These are phyloP conservation scores for Dipodomys spectabilis DNA, from an alignment of 2,113 vertebrate species.

Conservation along the genomic window DNA sequence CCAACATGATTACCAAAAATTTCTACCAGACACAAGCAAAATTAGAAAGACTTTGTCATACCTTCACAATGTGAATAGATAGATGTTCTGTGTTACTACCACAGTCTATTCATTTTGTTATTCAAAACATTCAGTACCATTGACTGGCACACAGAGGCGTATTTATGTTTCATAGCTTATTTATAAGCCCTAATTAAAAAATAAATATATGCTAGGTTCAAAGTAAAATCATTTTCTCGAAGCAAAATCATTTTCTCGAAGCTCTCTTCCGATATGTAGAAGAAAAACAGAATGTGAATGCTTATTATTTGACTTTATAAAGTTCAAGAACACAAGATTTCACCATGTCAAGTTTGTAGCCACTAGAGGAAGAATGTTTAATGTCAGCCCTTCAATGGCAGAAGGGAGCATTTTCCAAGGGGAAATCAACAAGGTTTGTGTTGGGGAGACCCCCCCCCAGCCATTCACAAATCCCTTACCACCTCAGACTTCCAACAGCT, in stretches of 20 bases:
- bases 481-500: background rate
- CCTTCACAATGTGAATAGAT: background rate
- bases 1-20: background rate
- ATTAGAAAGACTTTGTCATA: constrained; percentile 42
- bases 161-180: no score
- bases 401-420: background rate
- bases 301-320: constrained; percentile 29
- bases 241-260: constrained; percentile 35
- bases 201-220: constrained; percentile 54
- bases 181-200: no score
- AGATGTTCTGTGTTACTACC: background rate
- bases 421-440: background rate
- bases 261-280: background rate
- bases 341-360: background rate
- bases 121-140: constrained; percentile 30
- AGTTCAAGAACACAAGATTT: background rate
- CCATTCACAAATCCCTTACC: no score
- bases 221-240: constrained; percentile 31
- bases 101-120: constrained; percentile 38
- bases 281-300: background rate
- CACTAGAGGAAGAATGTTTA: background rate
- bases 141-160: background rate
- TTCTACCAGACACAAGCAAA: background rate
- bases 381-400: background rate
- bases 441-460: background rate